These are phyloP conservation scores for Lepidocyrtinus sp. DNA, from an alignment of 2,888 invertebrate genomes.

Conservation along the genomic window DNA sequence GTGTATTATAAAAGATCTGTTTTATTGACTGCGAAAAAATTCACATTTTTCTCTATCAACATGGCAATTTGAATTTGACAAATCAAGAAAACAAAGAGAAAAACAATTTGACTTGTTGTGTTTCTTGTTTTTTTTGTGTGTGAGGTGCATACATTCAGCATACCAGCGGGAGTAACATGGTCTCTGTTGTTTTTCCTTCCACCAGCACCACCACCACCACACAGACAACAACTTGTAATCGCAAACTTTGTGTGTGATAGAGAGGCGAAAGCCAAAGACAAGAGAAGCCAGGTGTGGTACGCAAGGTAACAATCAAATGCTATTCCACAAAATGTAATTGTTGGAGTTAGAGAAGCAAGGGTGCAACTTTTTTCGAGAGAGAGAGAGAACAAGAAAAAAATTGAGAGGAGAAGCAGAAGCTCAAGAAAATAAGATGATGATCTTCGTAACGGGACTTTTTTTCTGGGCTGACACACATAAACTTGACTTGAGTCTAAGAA, in stretches of 20 bases:
- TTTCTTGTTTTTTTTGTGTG: constrained; percentile 9
- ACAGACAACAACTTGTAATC: constrained; percentile 2
- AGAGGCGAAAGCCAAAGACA: constrained; percentile 38
- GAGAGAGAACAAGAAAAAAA: constrained; percentile 47
- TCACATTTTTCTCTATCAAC: background rate
- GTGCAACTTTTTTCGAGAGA: constrained; percentile 46
- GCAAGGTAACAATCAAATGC: constrained; percentile 14
- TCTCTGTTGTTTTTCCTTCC: constrained; percentile 37
- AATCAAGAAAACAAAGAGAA: constrained; percentile 15
- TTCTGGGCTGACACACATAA: constrained; percentile 61
- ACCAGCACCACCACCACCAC: constrained; percentile 9
- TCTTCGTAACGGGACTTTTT: constrained; percentile 56
- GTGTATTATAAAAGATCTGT: constrained; percentile 29
- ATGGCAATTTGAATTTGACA: constrained; percentile 6
- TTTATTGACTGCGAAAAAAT: constrained; percentile 47
- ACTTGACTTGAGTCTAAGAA: constrained; percentile 43
- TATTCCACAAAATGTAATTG: constrained; percentile 5
- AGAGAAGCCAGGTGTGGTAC: constrained; percentile 47
- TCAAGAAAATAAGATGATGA: constrained; percentile 51
- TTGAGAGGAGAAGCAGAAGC: constrained; percentile 1
- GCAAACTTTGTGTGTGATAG: background rate
- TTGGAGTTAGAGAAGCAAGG: constrained; percentile 25
- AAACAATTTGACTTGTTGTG: constrained; percentile 18
- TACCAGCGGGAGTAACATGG: constrained; percentile 1
- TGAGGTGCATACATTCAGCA: background rate